phyloP scores from a whole-genome alignment of 2,888 invertebrate species.

The Stenchaetothrips biformis region DNA sequence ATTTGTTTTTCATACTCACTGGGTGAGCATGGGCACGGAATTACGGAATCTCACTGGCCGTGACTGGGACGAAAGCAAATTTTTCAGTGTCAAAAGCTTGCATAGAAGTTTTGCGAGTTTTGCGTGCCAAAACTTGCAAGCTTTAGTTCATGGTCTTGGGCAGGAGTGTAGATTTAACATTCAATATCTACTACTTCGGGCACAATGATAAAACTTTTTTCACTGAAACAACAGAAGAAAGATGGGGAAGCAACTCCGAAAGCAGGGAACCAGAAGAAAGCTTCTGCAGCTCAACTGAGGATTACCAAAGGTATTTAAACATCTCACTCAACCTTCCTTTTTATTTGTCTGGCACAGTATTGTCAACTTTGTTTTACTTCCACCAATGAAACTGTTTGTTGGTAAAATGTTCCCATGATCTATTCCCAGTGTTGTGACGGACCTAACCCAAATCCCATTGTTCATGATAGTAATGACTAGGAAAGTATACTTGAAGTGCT shows the following conservation, averaged over 20 bases:
- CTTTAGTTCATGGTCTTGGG: too few species aligned
- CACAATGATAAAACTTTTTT: slow-evolving; percentile 95
- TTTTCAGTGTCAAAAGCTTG: too few species aligned
- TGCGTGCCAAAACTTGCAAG: too few species aligned
- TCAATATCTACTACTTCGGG: too few species aligned
- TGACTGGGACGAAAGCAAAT: too few species aligned
- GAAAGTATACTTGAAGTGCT: neutral
- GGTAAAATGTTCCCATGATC: neutral
- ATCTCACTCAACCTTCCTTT: neutral
- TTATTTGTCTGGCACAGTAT: neutral
- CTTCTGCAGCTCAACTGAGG: slow-evolving; percentile 93
- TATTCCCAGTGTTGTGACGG: neutral
- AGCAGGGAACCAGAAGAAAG: slow-evolving; percentile 78
- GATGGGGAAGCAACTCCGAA: slow-evolving; percentile 83
- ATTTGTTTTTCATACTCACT: too few species aligned
- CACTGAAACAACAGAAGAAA: slow-evolving; percentile 96
- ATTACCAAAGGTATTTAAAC: slow-evolving; percentile 82
- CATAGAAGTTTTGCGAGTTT: too few species aligned
- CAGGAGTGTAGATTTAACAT: too few species aligned
- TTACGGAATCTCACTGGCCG: too few species aligned
- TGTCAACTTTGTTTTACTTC: slow-evolving; percentile 15
- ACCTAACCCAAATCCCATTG: neutral
- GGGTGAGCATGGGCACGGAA: too few species aligned
- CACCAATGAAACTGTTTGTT: too few species aligned
- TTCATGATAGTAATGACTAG: neutral